Evolutionary conservation across 2,888 invertebrate species (phyloP), one percentile per base, ranked within the genome.

Genomic region (Perdita meconis): DNA sequence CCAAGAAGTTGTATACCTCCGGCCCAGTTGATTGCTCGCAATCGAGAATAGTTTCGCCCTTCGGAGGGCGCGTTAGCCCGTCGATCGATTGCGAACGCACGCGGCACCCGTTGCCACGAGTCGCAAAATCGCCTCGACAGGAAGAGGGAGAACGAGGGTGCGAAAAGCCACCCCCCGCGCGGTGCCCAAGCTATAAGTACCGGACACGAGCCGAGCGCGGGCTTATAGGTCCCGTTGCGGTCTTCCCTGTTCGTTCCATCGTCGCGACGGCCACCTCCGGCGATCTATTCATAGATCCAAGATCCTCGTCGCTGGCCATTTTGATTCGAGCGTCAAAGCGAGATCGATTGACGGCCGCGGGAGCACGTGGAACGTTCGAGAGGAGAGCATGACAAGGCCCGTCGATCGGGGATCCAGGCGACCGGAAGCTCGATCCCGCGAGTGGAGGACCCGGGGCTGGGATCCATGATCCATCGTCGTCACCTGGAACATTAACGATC

Each of bases 221-320:
- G 71, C 71, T 84, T 85, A 80, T 67, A 85, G 78, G 72, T 79
- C 79, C 72, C 76, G 76, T 82, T 60, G 82, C 81, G 78, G 73
- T 83, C 71, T 66, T 70, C 70, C 61, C 36, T 67, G 61, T 67
- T 59, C 75, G 53, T 69, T 70, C 68, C 22, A 40, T 47, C 50
- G 19, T 57, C 51, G 50, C 53, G 44, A 1, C 42, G 44, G 30
- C 19, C 60, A 47, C 63, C 64, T 24, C 30, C 66, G 56, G 22
- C 47, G 73, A 85, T 86, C 85, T 85, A 86, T 85, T 73, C 82
- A 85, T 86, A 86, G 82, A 80, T 72, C 69, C 42, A 26, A 50
- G 65, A 77, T 76, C 60, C 24, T 42, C 47, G 44, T 38, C 75
- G 19, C n/a, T 44, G 47, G 47, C 73, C 80, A 82, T 76, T 84